These are phyloP conservation scores for Callaeas wilsoni DNA, from an alignment of 2,113 vertebrate genomes.

Conservation along the genomic window DNA sequence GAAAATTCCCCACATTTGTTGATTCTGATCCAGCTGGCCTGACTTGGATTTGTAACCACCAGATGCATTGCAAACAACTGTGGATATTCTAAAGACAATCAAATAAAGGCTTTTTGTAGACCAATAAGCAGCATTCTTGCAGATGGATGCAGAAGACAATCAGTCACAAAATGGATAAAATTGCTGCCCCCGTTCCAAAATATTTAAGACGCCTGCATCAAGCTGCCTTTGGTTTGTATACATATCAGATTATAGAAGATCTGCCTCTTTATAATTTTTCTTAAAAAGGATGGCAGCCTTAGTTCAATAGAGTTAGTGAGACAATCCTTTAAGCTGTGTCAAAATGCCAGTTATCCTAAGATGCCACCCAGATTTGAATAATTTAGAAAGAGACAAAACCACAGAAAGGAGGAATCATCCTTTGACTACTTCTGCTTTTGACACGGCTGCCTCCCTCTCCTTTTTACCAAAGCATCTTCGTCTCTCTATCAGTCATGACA, in stretches of 20 bases:
- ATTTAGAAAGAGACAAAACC: constrained; percentile 78
- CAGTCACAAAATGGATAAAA: constrained; percentile 49
- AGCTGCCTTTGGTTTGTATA: constrained; percentile 66
- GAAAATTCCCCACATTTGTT: constrained; percentile 18
- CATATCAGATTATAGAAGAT: constrained; percentile 80
- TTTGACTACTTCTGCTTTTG: constrained; percentile 77
- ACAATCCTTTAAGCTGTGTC: constrained; percentile 79
- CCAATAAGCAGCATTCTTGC: constrained; percentile 48
- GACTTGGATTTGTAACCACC: constrained; percentile 20
- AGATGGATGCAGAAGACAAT: constrained; percentile 49
- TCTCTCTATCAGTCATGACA: constrained; percentile 91
- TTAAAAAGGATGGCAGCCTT: constrained; percentile 82
- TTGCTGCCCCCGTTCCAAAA: constrained; percentile 7
- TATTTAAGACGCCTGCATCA: constrained; percentile 40
- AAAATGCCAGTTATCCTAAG: constrained; percentile 81
- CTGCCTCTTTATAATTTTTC: constrained; percentile 80
- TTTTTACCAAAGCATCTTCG: constrained; percentile 77
- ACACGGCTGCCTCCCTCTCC: constrained; percentile 58
- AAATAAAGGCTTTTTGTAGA: constrained; percentile 35
- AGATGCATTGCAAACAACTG: constrained; percentile 20
- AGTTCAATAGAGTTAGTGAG: constrained; percentile 74
- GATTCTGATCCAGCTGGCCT: constrained; percentile 41
- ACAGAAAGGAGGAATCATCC: constrained; percentile 81
- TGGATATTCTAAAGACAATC: constrained; percentile 31
- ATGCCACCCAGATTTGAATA: constrained; percentile 88